Evolutionary conservation across 2,888 invertebrate species (phyloP), one percentile per base, ranked within the genome.

Genomic region (Microplitis deprimator): DNA sequence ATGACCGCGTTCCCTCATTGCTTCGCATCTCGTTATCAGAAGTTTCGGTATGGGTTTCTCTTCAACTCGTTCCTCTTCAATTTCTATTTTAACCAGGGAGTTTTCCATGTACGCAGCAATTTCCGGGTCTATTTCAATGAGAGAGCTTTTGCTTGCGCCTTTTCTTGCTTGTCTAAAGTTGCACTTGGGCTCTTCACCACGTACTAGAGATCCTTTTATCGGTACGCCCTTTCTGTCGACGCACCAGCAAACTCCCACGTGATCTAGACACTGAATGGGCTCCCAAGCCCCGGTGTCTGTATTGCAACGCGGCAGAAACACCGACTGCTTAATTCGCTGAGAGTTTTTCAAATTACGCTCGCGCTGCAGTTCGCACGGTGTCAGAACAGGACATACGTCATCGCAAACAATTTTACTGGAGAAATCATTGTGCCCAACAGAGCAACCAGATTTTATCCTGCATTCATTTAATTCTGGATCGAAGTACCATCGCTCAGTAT

Each of bases 381-480:
- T 96, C 41, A 96, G 88, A 2, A 96, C 95, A 91, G 96, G 96
- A 85, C 96, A 96, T 1, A 96, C 95, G 13, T 93, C 91, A 81
- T 94, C 94, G 89, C 96, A 97, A 82, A 95, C 94, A 41, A 94
- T 92, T 85, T 95, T 94, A 59, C 93, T 94, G 76, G 94, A 93
- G 91, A 97, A 97, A 86, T 96, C 95, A 89, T 97, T 97, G 87
- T 95, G 95, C 86, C 95, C 96, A 64, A 95, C 94, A 65, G 94
- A 94, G 85, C 95, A 95, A n/a, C 94, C 94, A 17, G 90, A 90
- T 88, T 96, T 94, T 8, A 92, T 89, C 79, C 95, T 93, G 87
- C 97, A 97, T 82, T 94, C 93, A 87, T 96, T 96, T 62, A 92
- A 92, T 82, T 93, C 93, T 3, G 94, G 92, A 90, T 96, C 95